Evolutionary conservation across 2,888 invertebrate species (phyloP), one percentile per base, ranked within the genome.

Genomic region (Drosophila mimica): DNA sequence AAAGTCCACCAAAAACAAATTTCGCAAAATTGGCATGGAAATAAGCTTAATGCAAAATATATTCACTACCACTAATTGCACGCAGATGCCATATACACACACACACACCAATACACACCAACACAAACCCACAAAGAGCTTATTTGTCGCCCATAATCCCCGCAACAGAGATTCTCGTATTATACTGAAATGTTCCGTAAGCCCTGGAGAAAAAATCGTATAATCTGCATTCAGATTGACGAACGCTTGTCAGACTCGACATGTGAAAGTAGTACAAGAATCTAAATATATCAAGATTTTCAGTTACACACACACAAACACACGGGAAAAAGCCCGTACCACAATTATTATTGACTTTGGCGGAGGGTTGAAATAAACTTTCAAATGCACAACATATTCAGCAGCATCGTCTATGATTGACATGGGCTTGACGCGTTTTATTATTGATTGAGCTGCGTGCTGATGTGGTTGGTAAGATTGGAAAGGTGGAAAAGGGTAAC

Each of bases 1-100:
- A 48, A n/a, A 51, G 68, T 49, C 58, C 68, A 38, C 40, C 40
- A 40, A 40, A 38, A 66, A 48, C 68, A 54, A 54, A 48, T 52
- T 62, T 52, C 69, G 53, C 68, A 48, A n/a, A 40, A 40, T 40
- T 62, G 66, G 9, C 61, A 69, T 64, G 49, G 56, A 75, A 80
- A 78, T 71, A 81, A 62, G 76, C 79, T 76, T 76, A 76, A 81
- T 70, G 79, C 67, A 70, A 59, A 79, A 82, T 68, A 73, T 74
- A 79, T 69, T 69, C 70, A 56, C 71, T 60, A 68, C 76, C 69
- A 70, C 82, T 81, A 79, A 82, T 82, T 81, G 76, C 74, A 82
- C 77, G 48, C 78, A 74, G 57, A 57, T 62, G 57, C 52, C 51
- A 36, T 43, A 59, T 43, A 57, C 49, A 52, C 25, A n/a, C 49